These are phyloP conservation scores for Brotula barbata DNA, from an alignment of 2,797 vertebrate genomes.

Conservation along the genomic window DNA sequence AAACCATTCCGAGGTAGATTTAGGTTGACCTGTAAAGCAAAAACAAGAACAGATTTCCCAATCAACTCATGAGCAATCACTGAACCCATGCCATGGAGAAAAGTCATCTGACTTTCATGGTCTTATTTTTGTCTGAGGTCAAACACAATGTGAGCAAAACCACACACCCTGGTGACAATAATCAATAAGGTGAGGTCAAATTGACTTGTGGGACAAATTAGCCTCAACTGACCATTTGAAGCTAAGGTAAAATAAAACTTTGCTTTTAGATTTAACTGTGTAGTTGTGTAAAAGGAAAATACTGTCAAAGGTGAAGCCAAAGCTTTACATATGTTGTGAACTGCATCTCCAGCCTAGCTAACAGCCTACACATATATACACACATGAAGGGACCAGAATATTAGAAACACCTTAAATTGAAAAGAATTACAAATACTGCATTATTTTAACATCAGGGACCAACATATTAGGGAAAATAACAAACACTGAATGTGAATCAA, in stretches of 20 bases:
- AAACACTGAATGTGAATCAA: no score
- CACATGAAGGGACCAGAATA: background rate
- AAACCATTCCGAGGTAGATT: constrained; percentile 34
- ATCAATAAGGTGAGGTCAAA: constrained; percentile 5
- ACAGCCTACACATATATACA: no score
- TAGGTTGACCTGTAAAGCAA: constrained; percentile 73
- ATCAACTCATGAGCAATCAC: constrained; percentile 24
- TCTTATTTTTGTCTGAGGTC: constrained; percentile 5
- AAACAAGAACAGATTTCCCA: constrained; percentile 32
- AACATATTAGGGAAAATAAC: no score
- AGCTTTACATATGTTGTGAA: no score
- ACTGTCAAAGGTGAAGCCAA: no score
- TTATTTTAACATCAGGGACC: no score
- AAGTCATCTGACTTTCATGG: background rate
- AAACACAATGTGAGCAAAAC: background rate
- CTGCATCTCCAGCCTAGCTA: no score
- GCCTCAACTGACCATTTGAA: constrained; percentile 6
- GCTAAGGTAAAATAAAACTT: constrained; percentile 32
- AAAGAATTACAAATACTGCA: no score
- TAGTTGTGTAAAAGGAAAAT: no score
- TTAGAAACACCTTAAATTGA: background rate
- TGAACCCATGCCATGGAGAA: constrained; percentile 4
- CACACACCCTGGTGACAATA: background rate
- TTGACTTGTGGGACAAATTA: constrained; percentile 1
- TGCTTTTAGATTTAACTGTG: no score